Evolutionary conservation across 2,888 invertebrate genomes (phyloP), one percentile per base, ranked within the genome.

Genomic region (Cryptocheilus praepositus): DNA sequence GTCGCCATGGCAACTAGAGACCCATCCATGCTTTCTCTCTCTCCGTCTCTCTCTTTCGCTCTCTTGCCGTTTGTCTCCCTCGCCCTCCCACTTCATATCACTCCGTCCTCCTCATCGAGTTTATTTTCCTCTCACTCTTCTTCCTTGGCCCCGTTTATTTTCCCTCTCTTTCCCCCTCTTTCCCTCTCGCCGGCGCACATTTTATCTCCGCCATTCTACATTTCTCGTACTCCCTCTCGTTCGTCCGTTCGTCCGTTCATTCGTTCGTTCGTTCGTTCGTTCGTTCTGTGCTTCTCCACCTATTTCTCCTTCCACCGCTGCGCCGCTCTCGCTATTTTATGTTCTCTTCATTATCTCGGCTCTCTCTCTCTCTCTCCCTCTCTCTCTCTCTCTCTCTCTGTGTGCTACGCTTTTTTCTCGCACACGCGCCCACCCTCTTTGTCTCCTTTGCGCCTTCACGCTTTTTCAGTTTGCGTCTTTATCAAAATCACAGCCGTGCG

Each of bases 1-100:
- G 87, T 88, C 79, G 80, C 75, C 85, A 86, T 87, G 83, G 82
- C 84, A 83, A 88, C 88, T 74, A 65, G 81, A 82, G 86, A 86
- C 85, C 85, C 83, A 81, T 85, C 83, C 83, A 81, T 83, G 81
- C 79, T 79, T 83, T 61, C 65, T 45, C 74, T 74, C 79, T 62
- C 62, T 66, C 66, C 22, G 54, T 56, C 16, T 46, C 65, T 57
- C 44, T 65, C 44, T 19, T 49, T 51, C 61, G 45, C 16, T 19
- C 56, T 58, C 25, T 62, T 49, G 19, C 63, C 52, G 54, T 16
- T 36, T 64, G 51, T 54, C 63, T 49, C 55, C 51, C 36, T 28
- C 57, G 19, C 18, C 28, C 45, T 28, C 15, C 28, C 28, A 19
- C 18, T 19, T 54, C 21, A 28, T 51, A 58, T 59, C 11, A 25